Percentiles rank a stretch among this genome's conserved stretches.
Evolutionary conservation across 2,888 invertebrate species (phyloP).

Genomic region (Cerceris ruficornis): DNA sequence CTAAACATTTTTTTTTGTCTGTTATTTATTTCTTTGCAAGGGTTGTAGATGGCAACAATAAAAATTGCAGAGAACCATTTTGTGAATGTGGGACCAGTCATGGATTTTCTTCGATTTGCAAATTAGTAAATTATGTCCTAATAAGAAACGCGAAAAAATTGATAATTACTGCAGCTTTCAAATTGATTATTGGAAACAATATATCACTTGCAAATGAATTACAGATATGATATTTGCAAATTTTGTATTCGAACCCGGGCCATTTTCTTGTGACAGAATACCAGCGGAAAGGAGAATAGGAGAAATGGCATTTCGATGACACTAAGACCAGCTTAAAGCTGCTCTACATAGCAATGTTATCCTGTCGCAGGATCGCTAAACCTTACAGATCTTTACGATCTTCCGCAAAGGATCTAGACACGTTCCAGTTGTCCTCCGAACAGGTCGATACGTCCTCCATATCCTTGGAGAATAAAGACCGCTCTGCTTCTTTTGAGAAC

Average conservation of each 20-base stretch:
- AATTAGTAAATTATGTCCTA: too few relatives aligned
- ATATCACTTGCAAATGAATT: too few relatives aligned
- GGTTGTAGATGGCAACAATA: too few relatives aligned
- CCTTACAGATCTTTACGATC: constrained; percentile 35
- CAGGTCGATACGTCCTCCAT: constrained; percentile 29
- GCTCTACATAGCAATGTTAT: constrained; percentile 63
- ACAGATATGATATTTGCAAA: not conserved
- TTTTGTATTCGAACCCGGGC: constrained; percentile 2
- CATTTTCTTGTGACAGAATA: constrained; percentile 7
- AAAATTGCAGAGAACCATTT: too few relatives aligned
- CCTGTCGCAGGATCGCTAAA: constrained; percentile 52
- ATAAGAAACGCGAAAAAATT: too few relatives aligned
- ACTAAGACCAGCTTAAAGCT: constrained; percentile 35
- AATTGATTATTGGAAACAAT: too few relatives aligned
- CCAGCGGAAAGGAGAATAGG: not conserved
- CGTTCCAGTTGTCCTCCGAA: constrained; percentile 22
- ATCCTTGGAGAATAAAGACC: constrained; percentile 10
- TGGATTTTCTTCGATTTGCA: too few relatives aligned
- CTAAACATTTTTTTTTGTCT: too few relatives aligned
- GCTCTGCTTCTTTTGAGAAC: not conserved
- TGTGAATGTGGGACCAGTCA: too few relatives aligned
- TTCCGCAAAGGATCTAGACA: constrained; percentile 41
- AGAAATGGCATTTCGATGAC: constrained; percentile 27
- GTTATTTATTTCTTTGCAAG: too few relatives aligned
- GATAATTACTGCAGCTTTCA: too few relatives aligned